phyloP scores from a whole-genome alignment of 2,888 invertebrate genomes.

The Coenonympha glycerion region DNA sequence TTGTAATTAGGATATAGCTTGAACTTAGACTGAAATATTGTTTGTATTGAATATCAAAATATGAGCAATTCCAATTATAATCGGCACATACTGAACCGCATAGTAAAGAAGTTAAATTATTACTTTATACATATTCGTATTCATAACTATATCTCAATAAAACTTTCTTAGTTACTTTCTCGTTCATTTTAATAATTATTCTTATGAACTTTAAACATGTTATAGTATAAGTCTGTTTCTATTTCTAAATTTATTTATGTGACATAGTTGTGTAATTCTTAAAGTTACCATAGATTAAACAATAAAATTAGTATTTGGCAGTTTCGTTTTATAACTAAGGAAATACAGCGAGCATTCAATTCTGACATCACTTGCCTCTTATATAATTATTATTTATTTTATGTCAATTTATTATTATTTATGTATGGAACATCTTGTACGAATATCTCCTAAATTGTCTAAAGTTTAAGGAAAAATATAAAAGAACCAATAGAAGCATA shows the following conservation, averaged over 20 bases:
- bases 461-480: conserved; percentile 68
- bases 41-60: not conserved
- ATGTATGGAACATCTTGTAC: conserved; percentile 48
- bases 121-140: not conserved
- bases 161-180: conserved; percentile 34
- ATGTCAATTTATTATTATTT: conserved; percentile 58
- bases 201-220: conserved; percentile 36
- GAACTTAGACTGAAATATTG: not conserved
- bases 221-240: conserved; percentile 53
- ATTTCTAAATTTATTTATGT: conserved; percentile 66
- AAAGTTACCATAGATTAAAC: conserved; percentile 72
- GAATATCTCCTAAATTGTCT: conserved; percentile 54
- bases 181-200: conserved; percentile 34
- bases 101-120: not conserved
- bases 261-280: conserved; percentile 58
- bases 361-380: conserved; percentile 56
- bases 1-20: not conserved
- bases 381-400: conserved; percentile 62
- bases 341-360: conserved; percentile 28
- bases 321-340: conserved; percentile 26
- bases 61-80: not conserved
- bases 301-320: conserved; percentile 28
- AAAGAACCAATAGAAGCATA: conserved; percentile 46
- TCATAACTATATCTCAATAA: conserved; percentile 20
- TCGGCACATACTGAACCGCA: not conserved